Evolutionary conservation across 2,888 invertebrate species (phyloP).

Genomic region (Cerastis rubricosa): DNA sequence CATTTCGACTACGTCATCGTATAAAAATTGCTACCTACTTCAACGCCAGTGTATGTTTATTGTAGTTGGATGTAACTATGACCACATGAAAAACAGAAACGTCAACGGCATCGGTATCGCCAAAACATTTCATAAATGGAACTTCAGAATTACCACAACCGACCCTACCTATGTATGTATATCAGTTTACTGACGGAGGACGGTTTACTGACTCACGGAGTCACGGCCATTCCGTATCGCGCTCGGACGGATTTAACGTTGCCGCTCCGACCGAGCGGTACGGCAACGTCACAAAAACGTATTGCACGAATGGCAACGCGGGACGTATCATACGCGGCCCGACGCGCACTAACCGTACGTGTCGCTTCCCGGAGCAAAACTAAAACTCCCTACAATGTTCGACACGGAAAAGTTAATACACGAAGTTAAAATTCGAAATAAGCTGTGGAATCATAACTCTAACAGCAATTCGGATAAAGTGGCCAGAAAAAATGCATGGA

Average conservation of each 20-base stretch:
- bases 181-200: too few relatives aligned
- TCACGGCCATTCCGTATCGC: conserved; percentile 40
- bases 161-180: background rate
- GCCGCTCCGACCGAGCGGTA: conserved; percentile 51
- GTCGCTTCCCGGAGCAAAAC: background rate
- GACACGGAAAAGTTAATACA: conserved; percentile 49
- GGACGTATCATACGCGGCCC: conserved; percentile 7
- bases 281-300: conserved; percentile 59
- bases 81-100: background rate
- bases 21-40: background rate
- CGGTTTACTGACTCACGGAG: background rate
- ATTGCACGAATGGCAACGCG: conserved; percentile 16
- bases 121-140: background rate
- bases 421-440: conserved; percentile 40
- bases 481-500: conserved; percentile 36
- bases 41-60: background rate
- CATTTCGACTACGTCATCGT: background rate
- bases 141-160: background rate
- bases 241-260: conserved; percentile 57
- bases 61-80: background rate
- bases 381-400: conserved; percentile 38
- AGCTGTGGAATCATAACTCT: conserved; percentile 44
- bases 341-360: conserved; percentile 16
- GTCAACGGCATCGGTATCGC: background rate
- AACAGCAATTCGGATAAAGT: conserved; percentile 16